These are phyloP conservation scores for Polypedilum pembai DNA, from an alignment of 1,140 invertebrate genomes.

Conservation along the genomic window DNA sequence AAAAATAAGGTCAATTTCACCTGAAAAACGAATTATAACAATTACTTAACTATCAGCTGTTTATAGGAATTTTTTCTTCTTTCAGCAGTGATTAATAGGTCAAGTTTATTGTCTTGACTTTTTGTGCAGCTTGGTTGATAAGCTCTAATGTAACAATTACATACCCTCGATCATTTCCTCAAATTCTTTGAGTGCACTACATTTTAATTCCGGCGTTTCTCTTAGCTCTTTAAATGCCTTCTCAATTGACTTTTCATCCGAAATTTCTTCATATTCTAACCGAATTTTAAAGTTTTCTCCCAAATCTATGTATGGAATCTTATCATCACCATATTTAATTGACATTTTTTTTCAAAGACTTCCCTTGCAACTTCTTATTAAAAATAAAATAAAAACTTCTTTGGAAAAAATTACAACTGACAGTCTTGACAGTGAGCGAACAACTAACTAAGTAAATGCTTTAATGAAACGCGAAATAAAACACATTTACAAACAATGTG, in stretches of 20 bases:
- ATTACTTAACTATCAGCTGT: no score
- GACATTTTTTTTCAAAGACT: background rate
- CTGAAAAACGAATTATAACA: constrained; percentile 34
- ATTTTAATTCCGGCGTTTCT: constrained; percentile 56
- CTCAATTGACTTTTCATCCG: constrained; percentile 43
- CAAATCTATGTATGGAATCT: constrained; percentile 48
- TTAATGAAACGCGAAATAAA: no score
- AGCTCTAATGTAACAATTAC: constrained; percentile 14
- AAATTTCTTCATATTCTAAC: constrained; percentile 45
- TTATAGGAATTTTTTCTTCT: background rate
- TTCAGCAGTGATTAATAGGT: constrained; percentile 1
- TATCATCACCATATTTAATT: constrained; percentile 43
- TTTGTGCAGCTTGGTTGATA: background rate
- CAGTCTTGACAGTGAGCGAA: background rate
- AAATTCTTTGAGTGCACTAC: constrained; percentile 52
- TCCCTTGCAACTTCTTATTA: background rate
- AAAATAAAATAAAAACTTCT: no score
- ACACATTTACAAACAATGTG: no score
- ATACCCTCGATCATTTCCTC: constrained; percentile 51
- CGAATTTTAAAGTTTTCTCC: constrained; percentile 44
- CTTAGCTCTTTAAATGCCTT: constrained; percentile 57
- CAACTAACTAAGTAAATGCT: no score
- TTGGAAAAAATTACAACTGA: no score
- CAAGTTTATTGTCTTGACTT: background rate
- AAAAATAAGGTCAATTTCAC: constrained; percentile 48